These are phyloP conservation scores for Paratrypauchen microcephalus DNA, from an alignment of 2,797 vertebrate species.

Conservation along the genomic window DNA sequence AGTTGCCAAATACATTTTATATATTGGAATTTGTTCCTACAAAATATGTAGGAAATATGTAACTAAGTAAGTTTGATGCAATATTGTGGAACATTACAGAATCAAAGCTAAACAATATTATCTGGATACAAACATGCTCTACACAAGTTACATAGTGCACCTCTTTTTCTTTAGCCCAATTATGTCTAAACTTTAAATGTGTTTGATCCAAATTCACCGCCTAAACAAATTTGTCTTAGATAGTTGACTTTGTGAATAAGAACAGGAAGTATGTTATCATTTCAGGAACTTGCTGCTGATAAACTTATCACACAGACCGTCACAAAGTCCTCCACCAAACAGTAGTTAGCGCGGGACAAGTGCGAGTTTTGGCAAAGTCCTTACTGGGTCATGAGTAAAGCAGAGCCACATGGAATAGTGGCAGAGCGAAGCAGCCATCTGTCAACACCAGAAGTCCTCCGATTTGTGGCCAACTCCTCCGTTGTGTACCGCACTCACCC, in stretches of 20 bases:
- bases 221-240: constrained; percentile 11
- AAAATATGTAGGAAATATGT: too few relatives aligned
- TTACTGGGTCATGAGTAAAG: constrained; percentile 73
- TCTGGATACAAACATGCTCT: neutral
- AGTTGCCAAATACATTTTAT: neutral
- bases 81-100: neutral
- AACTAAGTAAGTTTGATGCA: neutral
- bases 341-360: constrained; percentile 33
- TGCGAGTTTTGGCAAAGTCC: constrained; percentile 57
- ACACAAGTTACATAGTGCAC: neutral
- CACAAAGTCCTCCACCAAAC: constrained; percentile 12
- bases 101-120: neutral
- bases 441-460: constrained; percentile 71
- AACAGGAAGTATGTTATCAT: constrained; percentile 50
- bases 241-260: constrained; percentile 17
- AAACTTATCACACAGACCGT: constrained; percentile 29
- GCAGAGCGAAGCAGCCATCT: constrained; percentile 71
- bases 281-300: constrained; percentile 25
- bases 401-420: constrained; percentile 70
- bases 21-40: neutral
- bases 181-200: neutral
- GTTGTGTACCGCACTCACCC: constrained; percentile 56
- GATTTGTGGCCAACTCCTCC: constrained; percentile 67
- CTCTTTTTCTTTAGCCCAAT: neutral
- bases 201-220: neutral